phyloP scores from a whole-genome alignment of 2,888 invertebrate genomes.

The Drosophila mimetica region DNA sequence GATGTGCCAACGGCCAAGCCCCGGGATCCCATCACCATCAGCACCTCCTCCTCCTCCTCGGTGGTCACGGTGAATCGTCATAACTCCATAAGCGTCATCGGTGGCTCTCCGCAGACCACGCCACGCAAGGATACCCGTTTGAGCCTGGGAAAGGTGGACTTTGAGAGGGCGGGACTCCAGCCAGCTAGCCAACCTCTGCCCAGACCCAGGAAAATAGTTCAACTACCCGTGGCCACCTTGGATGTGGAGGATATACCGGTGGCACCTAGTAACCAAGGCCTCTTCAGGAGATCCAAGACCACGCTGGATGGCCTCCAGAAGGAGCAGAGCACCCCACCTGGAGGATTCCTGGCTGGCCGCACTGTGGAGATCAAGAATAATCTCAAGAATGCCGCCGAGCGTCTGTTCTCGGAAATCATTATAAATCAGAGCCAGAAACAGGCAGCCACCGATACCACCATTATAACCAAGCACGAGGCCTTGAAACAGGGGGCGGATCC shows the following conservation, averaged over 20 bases:
- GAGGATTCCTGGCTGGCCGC: slow-evolving; percentile 74
- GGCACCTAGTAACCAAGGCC: slow-evolving; percentile 52
- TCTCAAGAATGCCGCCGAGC: slow-evolving; percentile 83
- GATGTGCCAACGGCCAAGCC: slow-evolving; percentile 80
- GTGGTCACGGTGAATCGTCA: slow-evolving; percentile 73
- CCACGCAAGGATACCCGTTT: slow-evolving; percentile 79
- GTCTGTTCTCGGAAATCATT: slow-evolving; percentile 83
- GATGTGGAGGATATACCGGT: slow-evolving; percentile 73
- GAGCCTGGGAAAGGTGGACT: slow-evolving; percentile 79
- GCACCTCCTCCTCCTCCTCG: slow-evolving; percentile 21
- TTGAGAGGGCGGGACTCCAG: slow-evolving; percentile 76
- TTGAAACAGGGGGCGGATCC: slow-evolving; percentile 66
- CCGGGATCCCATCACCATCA: slow-evolving; percentile 51
- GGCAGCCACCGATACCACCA: slow-evolving; percentile 60
- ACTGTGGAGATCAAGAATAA: slow-evolving; percentile 83
- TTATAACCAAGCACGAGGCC: slow-evolving; percentile 81
- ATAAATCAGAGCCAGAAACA: slow-evolving; percentile 82
- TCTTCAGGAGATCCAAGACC: slow-evolving; percentile 82
- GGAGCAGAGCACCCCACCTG: neutral
- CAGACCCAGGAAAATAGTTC: slow-evolving; percentile 80
- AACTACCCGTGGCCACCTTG: slow-evolving; percentile 80
- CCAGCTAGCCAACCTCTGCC: slow-evolving; percentile 76
- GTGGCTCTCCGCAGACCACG: slow-evolving; percentile 62
- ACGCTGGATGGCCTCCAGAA: slow-evolving; percentile 76
- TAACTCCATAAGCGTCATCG: slow-evolving; percentile 58